These are phyloP conservation scores for Salvelinus namaycush DNA, from an alignment of 2,113 vertebrate species.

Conservation along the genomic window DNA sequence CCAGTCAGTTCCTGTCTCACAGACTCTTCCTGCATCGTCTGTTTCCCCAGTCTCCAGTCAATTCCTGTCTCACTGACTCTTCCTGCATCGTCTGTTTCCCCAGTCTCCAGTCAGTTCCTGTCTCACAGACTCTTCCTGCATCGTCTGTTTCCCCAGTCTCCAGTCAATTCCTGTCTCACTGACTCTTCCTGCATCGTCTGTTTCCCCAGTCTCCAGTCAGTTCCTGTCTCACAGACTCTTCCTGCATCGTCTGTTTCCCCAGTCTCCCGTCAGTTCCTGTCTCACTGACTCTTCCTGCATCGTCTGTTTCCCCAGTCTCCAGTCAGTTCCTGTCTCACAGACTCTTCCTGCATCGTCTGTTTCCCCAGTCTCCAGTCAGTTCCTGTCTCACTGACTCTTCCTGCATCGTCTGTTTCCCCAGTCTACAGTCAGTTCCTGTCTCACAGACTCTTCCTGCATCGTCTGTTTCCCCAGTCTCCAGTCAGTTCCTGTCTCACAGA, in stretches of 20 bases:
- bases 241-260: constrained; percentile 9
- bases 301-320: constrained; percentile 3
- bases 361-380: constrained; percentile 1
- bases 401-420: constrained; percentile 5
- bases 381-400: constrained; percentile 14
- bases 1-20: constrained; percentile 1
- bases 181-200: constrained; percentile 17
- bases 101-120: constrained; percentile 9
- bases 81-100: constrained; percentile 12
- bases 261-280: constrained; percentile 1
- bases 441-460: constrained; percentile 21
- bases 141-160: constrained; percentile 3
- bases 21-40: constrained; percentile 17
- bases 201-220: constrained; percentile 4
- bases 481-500: not conserved
- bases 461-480: constrained; percentile 3
- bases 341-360: constrained; percentile 18
- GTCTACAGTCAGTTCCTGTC: constrained; percentile 12
- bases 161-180: not conserved
- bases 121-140: constrained; percentile 21
- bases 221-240: constrained; percentile 10
- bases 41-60: constrained; percentile 4
- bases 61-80: constrained; percentile 6
- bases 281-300: constrained; percentile 18
- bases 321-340: constrained; percentile 7